These are phyloP conservation scores for Brachionus rubens DNA, from an alignment of 1,140 invertebrate species.

Conservation along the genomic window DNA sequence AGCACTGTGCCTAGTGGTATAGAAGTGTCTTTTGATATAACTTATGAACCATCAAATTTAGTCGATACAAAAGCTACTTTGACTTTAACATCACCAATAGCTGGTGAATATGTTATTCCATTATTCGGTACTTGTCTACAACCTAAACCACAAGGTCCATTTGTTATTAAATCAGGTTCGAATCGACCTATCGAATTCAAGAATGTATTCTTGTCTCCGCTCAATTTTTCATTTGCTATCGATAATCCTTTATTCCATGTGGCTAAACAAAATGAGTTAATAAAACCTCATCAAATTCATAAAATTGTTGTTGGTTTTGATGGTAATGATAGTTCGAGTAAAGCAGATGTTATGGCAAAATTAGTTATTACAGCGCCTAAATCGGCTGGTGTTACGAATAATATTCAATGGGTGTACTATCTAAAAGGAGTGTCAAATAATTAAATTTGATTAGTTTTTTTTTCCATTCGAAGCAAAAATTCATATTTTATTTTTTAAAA, in stretches of 20 bases:
- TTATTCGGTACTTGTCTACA: conserved; percentile 56
- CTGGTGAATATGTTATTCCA: conserved; percentile 59
- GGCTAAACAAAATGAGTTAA: conserved; percentile 56
- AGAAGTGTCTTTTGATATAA: conserved; percentile 57
- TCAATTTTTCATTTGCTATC: conserved; percentile 56
- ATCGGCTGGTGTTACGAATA: conserved; percentile 53
- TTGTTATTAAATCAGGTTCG: conserved; percentile 56
- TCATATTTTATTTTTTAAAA: neutral
- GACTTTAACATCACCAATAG: conserved; percentile 53
- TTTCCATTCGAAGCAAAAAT: neutral
- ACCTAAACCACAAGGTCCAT: conserved; percentile 61
- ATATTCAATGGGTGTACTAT: conserved; percentile 60
- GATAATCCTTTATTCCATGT: conserved; percentile 60
- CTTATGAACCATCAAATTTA: conserved; percentile 58
- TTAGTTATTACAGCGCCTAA: conserved; percentile 57
- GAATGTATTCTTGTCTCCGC: conserved; percentile 57
- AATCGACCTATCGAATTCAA: conserved; percentile 57
- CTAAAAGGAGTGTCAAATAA: conserved; percentile 53
- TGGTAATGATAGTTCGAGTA: conserved; percentile 54
- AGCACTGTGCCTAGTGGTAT: conserved; percentile 57
- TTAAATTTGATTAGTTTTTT: conserved; percentile 15
- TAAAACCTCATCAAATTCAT: conserved; percentile 57
- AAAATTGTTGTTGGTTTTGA: conserved; percentile 60
- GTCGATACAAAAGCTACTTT: conserved; percentile 55
- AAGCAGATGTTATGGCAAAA: conserved; percentile 59